Percentiles rank a stretch among this genome's conserved stretches.
These are phyloP conservation scores for Tridacna crocea DNA, from an alignment of 2,888 invertebrate species.

Conservation along the genomic window DNA sequence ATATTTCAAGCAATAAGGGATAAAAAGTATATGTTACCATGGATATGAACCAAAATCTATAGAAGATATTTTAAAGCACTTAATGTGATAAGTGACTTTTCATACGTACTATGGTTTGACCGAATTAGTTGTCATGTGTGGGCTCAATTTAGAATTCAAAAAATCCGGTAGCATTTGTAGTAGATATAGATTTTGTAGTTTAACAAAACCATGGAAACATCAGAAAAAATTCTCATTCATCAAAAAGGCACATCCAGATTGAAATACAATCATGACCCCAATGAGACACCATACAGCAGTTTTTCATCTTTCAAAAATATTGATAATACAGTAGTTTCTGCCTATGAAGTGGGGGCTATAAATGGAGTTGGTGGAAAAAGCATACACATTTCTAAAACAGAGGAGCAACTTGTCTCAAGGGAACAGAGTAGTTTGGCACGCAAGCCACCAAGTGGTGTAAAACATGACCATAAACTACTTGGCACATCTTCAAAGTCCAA, in stretches of 20 bases:
- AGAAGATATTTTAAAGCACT: no score
- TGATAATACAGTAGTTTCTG: constrained; percentile 57
- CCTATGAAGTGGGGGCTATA: constrained; percentile 31
- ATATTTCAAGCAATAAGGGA: no score
- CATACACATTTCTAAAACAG: background rate
- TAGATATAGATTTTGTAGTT: constrained; percentile 12
- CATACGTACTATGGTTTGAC: no score
- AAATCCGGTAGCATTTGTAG: background rate
- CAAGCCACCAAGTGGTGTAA: constrained; percentile 18
- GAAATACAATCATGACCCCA: background rate
- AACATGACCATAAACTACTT: constrained; percentile 8
- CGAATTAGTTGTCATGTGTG: background rate
- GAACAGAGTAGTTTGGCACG: constrained; percentile 12
- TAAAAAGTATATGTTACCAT: no score
- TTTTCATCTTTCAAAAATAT: constrained; percentile 49
- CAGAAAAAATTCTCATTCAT: background rate
- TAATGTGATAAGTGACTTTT: no score
- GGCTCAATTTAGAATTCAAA: background rate
- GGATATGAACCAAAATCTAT: no score
- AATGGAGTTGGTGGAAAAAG: background rate
- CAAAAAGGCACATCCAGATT: background rate
- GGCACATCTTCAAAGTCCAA: constrained; percentile 23
- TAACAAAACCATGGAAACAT: background rate
- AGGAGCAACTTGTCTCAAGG: constrained; percentile 7
- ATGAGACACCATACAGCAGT: constrained; percentile 40